Base-by-base conservation (phyloP, 2,113 vertebrate genomes). In the Ophiodon elongatus region DNA sequence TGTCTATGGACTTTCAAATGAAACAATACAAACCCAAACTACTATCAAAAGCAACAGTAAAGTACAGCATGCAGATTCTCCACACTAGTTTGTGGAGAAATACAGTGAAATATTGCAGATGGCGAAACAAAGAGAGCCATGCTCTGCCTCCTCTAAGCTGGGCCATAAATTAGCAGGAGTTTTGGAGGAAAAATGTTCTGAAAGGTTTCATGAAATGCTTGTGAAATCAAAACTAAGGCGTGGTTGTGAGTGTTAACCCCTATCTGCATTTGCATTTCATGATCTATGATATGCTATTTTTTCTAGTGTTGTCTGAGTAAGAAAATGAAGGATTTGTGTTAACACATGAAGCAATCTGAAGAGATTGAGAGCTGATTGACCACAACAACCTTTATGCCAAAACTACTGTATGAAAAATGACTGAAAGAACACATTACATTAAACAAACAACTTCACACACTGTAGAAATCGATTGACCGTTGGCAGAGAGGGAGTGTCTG, bases 31-130 rank as follows among this genome's bases (percentile, higher is more conserved):
- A 59, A 62, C 4, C 14, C 11, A 84, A 76, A 52, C n/a, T 59
- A 37, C 47, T 29, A 43, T 83, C 73, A 76, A 79, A 78, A 75
- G 83, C 50, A 29, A 80, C 76, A 75, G 31, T 35, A 43, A 41
- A 57, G 54, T n/a, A 47, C 67, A 39, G 37, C 64, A 60, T 39
- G 29, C 19, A 69, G 17, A 73, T 31, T 41, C 19, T 33, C 35
- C 23, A 17, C 19, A 71, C 37, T 21, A 19, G 43, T 45, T 8
- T 59, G 43, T 73, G 64, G 17, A 47, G 15, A 77, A 60, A 52
- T n/a, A 76, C 23, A 76, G 62, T 76, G 59, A 90, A 59, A 66
- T 29, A 14, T 3, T 23, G 39, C 23, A 64, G 39, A 75, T 15
- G 70, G 21, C 17, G 50, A 79, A 77, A 79, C 57, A 74, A 81